Evolutionary conservation across 1,140 invertebrate species (phyloP), one percentile per base, ranked within the genome.

Genomic region (Varroa destructor): DNA sequence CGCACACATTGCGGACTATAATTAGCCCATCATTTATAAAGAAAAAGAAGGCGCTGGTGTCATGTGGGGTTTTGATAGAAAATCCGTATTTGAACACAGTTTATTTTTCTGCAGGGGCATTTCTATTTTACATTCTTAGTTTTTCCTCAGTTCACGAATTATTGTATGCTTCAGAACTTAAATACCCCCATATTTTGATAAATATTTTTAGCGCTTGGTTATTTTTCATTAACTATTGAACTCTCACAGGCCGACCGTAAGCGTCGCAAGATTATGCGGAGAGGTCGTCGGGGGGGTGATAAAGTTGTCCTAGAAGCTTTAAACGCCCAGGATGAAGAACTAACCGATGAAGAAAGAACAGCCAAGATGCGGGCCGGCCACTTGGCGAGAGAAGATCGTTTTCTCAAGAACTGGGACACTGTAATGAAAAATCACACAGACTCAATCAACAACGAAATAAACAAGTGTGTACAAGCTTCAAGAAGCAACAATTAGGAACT

Each of bases 381-480:
- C 74, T 84, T 84, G 56, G 77, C 77, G 56, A 84, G 82, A 75
- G 88, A 95, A 80, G 81, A 86, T 0, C 87, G 88, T 76, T 88
- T 89, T 72, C 84, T 92, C 75, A 84, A 86, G 25, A 82, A 87
- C 70, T 78, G 94, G 0, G 96, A 99, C 81, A 84, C 86, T 67
- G 85, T 87, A 75, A 95, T 97, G 79, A 97, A 98, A 81, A 83
- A 78, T 14, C 77, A 84, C 1, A 82, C 97, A 5, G 89, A 94
- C 78, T 81, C 84, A 43, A 88, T 87, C 75, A 96, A 91, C 56
- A 95, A 97, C 77, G 84, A 88, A 40, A 95, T 98, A 56, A 95
- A 91, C 75, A 88, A 86, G 85, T 86, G 76, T 77, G 77, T 74
- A 36, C 56, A 76, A 74, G 61, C 36, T 14, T 25, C 25, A 0